Conservation (phyloP, 2,888 invertebrate genomes). For the Ophion ventricosus region DNA sequence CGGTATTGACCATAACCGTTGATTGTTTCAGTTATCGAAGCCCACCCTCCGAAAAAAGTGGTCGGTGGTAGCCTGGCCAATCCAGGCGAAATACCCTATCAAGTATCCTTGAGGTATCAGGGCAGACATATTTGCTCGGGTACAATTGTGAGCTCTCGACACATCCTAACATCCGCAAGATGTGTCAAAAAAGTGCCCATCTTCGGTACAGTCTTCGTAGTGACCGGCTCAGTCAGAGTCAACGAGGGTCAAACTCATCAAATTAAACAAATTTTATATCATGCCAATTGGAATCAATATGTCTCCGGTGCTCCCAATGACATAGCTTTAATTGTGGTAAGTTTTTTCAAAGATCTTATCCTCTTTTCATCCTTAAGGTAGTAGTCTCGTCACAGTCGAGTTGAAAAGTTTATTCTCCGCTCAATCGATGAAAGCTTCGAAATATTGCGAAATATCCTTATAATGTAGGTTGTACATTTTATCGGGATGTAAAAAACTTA, state of each 20-base stretch:
- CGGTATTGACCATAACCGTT: background rate
- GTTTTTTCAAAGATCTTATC: too few relatives aligned
- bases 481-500: too few relatives aligned
- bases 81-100: conserved; percentile 72
- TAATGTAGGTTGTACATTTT: too few relatives aligned
- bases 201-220: conserved; percentile 13
- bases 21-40: conserved; percentile 26
- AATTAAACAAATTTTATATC: conserved; percentile 35
- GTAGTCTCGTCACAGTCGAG: too few relatives aligned
- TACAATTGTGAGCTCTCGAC: conserved; percentile 67
- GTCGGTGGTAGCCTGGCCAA: conserved; percentile 70
- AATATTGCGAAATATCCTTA: too few relatives aligned
- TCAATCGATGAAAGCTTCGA: too few relatives aligned
- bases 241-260: conserved; percentile 57
- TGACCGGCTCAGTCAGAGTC: conserved; percentile 25
- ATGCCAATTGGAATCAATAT: background rate
- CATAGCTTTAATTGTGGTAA: conserved; percentile 67
- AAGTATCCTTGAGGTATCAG: conserved; percentile 69
- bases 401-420: too few relatives aligned
- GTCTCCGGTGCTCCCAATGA: conserved; percentile 57
- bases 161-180: conserved; percentile 75
- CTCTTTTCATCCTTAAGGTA: too few relatives aligned
- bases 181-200: conserved; percentile 57
- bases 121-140: conserved; percentile 73
- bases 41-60: conserved; percentile 59